Conservation (phyloP, 2,888 invertebrate species). For the Escarpia spicata region DNA sequence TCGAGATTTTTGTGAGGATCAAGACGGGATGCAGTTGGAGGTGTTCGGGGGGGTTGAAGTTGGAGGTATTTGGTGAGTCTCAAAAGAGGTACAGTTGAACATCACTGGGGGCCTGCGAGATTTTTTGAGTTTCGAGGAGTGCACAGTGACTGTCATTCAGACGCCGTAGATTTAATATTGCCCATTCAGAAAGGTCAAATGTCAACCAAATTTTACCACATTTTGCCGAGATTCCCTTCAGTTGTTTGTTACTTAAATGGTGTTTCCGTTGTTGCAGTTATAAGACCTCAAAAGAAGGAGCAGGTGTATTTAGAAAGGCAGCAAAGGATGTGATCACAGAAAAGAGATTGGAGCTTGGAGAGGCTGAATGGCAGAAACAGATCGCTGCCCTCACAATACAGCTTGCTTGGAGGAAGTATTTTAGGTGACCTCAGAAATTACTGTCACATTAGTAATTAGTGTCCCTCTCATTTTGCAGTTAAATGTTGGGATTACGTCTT, state of each 20-base stretch:
- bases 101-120: too few relatives aligned
- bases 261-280: constrained; percentile 43
- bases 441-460: background rate
- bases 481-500: background rate
- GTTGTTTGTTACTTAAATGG: background rate
- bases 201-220: too few relatives aligned
- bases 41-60: too few relatives aligned
- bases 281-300: constrained; percentile 42
- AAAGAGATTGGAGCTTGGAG: constrained; percentile 52
- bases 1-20: too few relatives aligned
- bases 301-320: constrained; percentile 37
- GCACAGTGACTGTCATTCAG: too few relatives aligned
- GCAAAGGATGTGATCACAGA: constrained; percentile 51
- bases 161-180: too few relatives aligned
- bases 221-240: background rate
- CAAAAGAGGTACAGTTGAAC: too few relatives aligned
- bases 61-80: too few relatives aligned
- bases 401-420: constrained; percentile 61
- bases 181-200: too few relatives aligned
- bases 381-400: constrained; percentile 61
- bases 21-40: too few relatives aligned
- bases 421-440: constrained; percentile 46
- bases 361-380: constrained; percentile 56
- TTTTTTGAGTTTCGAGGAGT: too few relatives aligned
- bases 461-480: background rate